These are phyloP conservation scores for Mustela nigripes DNA, from an alignment of 2,113 vertebrate species.

Conservation along the genomic window DNA sequence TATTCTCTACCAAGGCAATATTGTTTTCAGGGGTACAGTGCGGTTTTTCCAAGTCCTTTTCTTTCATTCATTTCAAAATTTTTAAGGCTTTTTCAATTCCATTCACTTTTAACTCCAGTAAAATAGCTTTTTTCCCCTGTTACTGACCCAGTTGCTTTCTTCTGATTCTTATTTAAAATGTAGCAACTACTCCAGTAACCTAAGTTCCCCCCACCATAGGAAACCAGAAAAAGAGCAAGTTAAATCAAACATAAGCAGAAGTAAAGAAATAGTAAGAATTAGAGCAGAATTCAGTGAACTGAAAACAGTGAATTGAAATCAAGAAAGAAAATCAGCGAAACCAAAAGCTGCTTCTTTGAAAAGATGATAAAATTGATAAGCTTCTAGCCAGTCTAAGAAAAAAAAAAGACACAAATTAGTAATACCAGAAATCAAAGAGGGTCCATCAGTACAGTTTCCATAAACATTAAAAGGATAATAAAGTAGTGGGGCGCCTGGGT, in stretches of 20 bases:
- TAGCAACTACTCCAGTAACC: background rate
- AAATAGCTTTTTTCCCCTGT: background rate
- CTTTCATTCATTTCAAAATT: background rate
- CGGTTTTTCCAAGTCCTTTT: background rate
- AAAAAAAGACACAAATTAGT: background rate
- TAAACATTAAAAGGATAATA: background rate
- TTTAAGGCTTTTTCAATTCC: background rate
- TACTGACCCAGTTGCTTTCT: background rate
- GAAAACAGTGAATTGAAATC: background rate
- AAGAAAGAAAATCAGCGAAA: background rate
- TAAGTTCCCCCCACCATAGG: background rate
- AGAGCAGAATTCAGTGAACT: background rate
- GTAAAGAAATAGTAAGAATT: background rate
- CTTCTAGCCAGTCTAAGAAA: background rate
- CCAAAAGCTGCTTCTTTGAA: background rate
- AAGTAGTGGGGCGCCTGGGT: background rate
- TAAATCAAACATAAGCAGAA: background rate
- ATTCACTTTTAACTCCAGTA: background rate
- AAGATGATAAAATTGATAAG: slow-evolving; percentile 25
- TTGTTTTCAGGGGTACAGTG: background rate
- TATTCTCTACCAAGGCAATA: background rate
- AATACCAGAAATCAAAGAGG: background rate
- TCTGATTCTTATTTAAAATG: slow-evolving; percentile 24
- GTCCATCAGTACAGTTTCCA: background rate
- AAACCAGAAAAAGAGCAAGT: background rate